phyloP scores from a whole-genome alignment of 2,888 invertebrate genomes.

The Myopa tessellatipennis region DNA sequence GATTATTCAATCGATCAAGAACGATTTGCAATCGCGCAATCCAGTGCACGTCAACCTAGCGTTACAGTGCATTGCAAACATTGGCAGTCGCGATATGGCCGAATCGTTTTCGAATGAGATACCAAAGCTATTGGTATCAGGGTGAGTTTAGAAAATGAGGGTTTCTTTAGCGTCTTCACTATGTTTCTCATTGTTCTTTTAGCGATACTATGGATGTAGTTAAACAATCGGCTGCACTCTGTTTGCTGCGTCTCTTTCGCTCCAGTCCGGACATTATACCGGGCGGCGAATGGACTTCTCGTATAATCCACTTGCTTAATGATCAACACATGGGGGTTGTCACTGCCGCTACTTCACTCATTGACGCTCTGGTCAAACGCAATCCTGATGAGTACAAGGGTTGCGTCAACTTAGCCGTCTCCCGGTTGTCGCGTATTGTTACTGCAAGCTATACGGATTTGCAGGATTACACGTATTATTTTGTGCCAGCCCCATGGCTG shows the following conservation, averaged over 20 bases:
- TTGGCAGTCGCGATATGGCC: constrained; percentile 99
- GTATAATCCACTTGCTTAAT: constrained; percentile 97
- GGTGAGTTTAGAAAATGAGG: constrained; percentile 70
- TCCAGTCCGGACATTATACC: constrained; percentile 97
- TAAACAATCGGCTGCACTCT: constrained; percentile 98
- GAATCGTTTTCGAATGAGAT: constrained; percentile 98
- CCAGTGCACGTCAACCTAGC: constrained; percentile 99
- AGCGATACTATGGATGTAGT: constrained; percentile 99
- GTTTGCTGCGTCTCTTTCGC: constrained; percentile 91
- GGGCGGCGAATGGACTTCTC: constrained; percentile 98
- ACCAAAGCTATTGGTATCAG: constrained; percentile 97
- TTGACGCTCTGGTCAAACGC: constrained; percentile 97
- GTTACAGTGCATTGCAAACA: constrained; percentile 99
- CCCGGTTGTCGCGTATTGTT: constrained; percentile 95
- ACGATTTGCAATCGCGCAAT: constrained; percentile 95
- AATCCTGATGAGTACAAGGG: constrained; percentile 99
- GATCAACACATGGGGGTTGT: constrained; percentile 99
- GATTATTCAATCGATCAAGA: constrained; percentile 99
- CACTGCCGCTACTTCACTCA: constrained; percentile 97
- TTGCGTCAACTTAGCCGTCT: constrained; percentile 97
- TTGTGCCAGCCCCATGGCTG: constrained; percentile 99
- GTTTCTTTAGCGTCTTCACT: background rate
- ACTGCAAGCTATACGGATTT: constrained; percentile 99
- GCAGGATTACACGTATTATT: constrained; percentile 99
- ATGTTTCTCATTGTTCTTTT: constrained; percentile 36